Base-by-base conservation (phyloP, 2,888 invertebrate genomes). In the Mamestra brassicae region DNA sequence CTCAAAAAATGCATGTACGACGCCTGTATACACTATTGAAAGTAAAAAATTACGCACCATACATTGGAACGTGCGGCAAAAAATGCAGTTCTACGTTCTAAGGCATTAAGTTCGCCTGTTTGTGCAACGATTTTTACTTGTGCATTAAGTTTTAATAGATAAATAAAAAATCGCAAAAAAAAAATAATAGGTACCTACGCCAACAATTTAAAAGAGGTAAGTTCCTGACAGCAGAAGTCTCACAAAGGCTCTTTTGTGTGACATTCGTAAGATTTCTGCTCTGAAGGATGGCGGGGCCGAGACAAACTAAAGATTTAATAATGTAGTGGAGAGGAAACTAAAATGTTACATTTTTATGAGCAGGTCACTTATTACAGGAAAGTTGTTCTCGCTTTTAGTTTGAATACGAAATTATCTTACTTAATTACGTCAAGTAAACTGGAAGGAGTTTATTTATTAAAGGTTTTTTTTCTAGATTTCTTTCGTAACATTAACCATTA, bases 391-490 rank as follows among this genome's bases (percentile, higher is more conserved):
- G 50, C 52, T 61, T 62, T 50, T n/a, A 57, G 74, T 62, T 80
- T 80, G 61, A 73, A 64, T 11, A 13, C 15, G n/a, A 74, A 52
- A 62, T 73, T 45, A 66, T 66, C 52, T 66, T 45, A 47, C 3
- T n/a, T 45, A 58, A 26, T 52, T 42, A 58, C 57, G 52, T 67
- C 7, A 76, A 57, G 10, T 26, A 26, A 74, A 66, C 42, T 58
- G 8, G 8, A 62, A n/a, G 34, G 7, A 47, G 62, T 55, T 26
- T 26, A 26, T 26, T 26, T 26, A n/a, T 34, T 15, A 42, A 38
- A 3, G 11, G 26, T 26, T 26, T 55, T 15, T 74, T 47, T 34
- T 17, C 45, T 52, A 5, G 11, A 47, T 52, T 63, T 57, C 2
- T 6, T 61, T 78, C 3, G 13, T 57, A 10, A 57, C n/a, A 17